Evolutionary conservation across 2,113 vertebrate species (phyloP).

Genomic region (Macquaria ambigua): DNA sequence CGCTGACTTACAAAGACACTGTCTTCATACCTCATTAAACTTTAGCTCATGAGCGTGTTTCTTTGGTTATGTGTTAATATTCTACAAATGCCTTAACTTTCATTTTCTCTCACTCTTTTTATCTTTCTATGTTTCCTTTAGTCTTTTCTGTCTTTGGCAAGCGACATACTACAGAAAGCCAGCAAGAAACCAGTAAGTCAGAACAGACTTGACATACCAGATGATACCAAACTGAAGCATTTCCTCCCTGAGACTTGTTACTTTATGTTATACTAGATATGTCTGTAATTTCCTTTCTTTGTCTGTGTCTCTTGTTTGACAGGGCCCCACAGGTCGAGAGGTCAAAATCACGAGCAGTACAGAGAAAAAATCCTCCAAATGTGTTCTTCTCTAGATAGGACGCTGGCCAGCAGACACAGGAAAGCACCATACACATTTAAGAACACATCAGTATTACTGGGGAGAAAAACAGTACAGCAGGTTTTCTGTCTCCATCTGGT

Average conservation of each 20-base stretch:
- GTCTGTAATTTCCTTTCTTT: not conserved
- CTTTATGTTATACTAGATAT: not conserved
- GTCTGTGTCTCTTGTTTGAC: constrained; percentile 21
- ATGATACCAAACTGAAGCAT: not conserved
- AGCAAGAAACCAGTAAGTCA: constrained; percentile 87
- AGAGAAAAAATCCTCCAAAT: constrained; percentile 85
- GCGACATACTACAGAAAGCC: constrained; percentile 91
- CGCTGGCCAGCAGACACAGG: not conserved
- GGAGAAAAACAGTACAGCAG: not conserved
- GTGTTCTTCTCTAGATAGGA: constrained; percentile 79
- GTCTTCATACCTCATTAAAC: not conserved
- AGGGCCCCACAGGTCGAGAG: constrained; percentile 79
- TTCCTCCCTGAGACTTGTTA: not conserved
- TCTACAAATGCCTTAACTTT: not conserved
- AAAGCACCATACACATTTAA: constrained; percentile 3
- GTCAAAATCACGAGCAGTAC: constrained; percentile 83
- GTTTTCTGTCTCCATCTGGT: constrained; percentile 67
- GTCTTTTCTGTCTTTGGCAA: constrained; percentile 90
- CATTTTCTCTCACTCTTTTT: not conserved
- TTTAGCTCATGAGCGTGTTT: not conserved
- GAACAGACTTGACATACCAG: not conserved
- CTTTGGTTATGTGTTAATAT: not conserved
- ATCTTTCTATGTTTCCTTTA: constrained; percentile 53
- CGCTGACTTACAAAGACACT: not conserved
- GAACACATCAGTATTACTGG: constrained; percentile 48